Percentiles rank a stretch among this genome's conserved stretches.
These are phyloP conservation scores for Polypedilum vanderplanki DNA, from an alignment of 1,140 invertebrate species.

Conservation along the genomic window DNA sequence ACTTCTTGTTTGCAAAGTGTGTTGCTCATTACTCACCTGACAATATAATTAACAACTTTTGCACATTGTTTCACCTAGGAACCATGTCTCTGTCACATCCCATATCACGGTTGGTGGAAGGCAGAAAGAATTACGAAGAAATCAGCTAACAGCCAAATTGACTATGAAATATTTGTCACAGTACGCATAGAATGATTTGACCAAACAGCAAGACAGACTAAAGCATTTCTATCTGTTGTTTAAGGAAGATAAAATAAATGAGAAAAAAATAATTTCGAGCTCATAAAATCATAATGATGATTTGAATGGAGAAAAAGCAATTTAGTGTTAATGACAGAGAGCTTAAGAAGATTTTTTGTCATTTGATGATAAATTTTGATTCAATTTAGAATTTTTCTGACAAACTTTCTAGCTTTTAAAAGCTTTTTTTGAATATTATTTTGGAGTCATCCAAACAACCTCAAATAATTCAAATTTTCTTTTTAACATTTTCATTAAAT, in stretches of 20 bases:
- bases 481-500: too few relatives aligned
- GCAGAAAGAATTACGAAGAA: conserved; percentile 83
- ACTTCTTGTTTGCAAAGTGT: neutral
- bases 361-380: too few relatives aligned
- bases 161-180: conserved; percentile 89
- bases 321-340: too few relatives aligned
- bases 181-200: conserved; percentile 79
- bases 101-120: conserved; percentile 79
- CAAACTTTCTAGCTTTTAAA: too few relatives aligned
- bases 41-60: conserved; percentile 78
- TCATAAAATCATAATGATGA: too few relatives aligned
- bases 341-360: too few relatives aligned
- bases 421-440: too few relatives aligned
- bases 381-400: too few relatives aligned
- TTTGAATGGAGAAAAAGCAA: too few relatives aligned
- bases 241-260: conserved; percentile 64
- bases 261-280: conserved; percentile 38
- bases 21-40: conserved; percentile 61
- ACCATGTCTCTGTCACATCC: conserved; percentile 89
- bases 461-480: too few relatives aligned
- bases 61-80: conserved; percentile 70
- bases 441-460: too few relatives aligned
- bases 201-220: conserved; percentile 83
- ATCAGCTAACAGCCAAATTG: conserved; percentile 86
- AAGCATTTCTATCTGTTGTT: conserved; percentile 74